Evolutionary conservation across 2,797 vertebrate genomes (phyloP), one percentile per base, ranked within the genome.

Genomic region (Semotilus atromaculatus): DNA sequence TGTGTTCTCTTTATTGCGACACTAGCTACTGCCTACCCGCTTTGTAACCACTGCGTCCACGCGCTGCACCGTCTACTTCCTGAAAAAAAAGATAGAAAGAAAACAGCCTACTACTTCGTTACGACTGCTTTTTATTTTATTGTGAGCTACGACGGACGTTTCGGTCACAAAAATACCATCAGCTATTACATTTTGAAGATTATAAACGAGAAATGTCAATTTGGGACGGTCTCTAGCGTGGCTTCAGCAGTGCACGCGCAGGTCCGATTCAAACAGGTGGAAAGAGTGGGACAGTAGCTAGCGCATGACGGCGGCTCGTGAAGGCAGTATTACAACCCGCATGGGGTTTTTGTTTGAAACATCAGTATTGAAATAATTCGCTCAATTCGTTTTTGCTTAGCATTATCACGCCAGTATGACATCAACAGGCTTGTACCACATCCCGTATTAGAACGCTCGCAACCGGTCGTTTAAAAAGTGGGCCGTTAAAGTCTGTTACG

Each of bases 201-300:
- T 64, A 21, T 10, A 40, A 73, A 53, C 40, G 29, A 62, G 38
- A 79, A 78, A 71, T 71, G 10, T 60, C 38, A 38, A 73, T 73
- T 73, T 80, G 67, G 76, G 76, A 71, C 77, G 77, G 68, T 80
- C 40, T 79, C 13, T 71, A 84, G 83, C 66, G 53, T 38, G 72
- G 84, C 83, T 64, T 75, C 75, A 76, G 81, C 79, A 76, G 88
- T 86, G 85, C 84, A 83, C 88, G 88, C 84, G 90, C 88, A 88
- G 86, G 89, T 90, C 92, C 88, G 92, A 95, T 94, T 95, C 94
- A 94, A 95, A 96, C 94, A 96, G 94, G 95, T 96, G 95, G 94
- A 93, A 89, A 89, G 91, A 90, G 90, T 73, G 89, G 87, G 86
- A 89, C 91, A 29, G 90, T 93, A 91, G 90, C 5, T 91, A 92